Evolutionary conservation across 1,140 invertebrate species (phyloP).

Genomic region (Stegodyphus mimosarum): DNA sequence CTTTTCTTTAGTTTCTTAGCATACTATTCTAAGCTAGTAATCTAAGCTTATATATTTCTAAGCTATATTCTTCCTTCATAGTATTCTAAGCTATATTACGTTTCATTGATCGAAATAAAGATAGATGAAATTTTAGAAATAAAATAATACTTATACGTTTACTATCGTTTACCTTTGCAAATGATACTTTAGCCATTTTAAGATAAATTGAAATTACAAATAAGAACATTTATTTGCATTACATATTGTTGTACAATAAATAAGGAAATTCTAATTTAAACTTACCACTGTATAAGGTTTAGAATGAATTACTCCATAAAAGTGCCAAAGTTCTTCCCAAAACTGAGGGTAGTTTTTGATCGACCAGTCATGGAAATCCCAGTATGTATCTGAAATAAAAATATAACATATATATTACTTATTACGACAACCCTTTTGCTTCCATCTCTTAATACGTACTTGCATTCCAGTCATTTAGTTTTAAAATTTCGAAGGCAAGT

Average conservation of each 20-base stretch:
- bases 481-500: too few species aligned
- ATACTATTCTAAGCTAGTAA: too few species aligned
- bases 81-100: too few species aligned
- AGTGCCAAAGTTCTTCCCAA: conserved; percentile 71
- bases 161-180: background rate
- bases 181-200: background rate
- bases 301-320: conserved; percentile 66
- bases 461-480: too few species aligned
- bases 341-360: conserved; percentile 70
- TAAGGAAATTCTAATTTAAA: background rate
- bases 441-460: too few species aligned
- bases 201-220: background rate
- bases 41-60: too few species aligned
- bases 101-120: too few species aligned
- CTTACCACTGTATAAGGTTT: conserved; percentile 38
- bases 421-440: too few species aligned
- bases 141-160: background rate
- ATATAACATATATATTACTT: background rate
- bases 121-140: too few species aligned
- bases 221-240: background rate
- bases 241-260: background rate
- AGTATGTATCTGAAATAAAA: conserved; percentile 68
- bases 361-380: conserved; percentile 70
- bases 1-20: too few species aligned
- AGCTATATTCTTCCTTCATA: too few species aligned